A percentile compares a stretch with the other conserved stretches of the same genome.
These are phyloP conservation scores for Triops longicaudatus DNA, from an alignment of 1,140 invertebrate species.

Conservation along the genomic window DNA sequence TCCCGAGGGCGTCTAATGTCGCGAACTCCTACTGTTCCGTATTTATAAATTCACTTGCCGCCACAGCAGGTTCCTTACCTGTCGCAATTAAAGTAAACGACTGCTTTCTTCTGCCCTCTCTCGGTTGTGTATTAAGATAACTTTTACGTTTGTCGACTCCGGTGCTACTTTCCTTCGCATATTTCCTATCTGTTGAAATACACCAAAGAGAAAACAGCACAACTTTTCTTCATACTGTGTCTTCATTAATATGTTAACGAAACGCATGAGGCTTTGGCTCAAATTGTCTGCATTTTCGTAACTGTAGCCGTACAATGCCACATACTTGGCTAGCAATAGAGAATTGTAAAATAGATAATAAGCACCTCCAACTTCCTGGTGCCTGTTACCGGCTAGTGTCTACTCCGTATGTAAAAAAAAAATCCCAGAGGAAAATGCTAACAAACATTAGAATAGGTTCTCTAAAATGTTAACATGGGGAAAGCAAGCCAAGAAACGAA, in stretches of 20 bases:
- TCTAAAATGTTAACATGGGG: neutral
- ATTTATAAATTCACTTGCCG: neutral
- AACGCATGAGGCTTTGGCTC: no score
- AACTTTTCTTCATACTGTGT: neutral
- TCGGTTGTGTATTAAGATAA: neutral
- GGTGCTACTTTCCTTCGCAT: neutral
- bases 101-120: neutral
- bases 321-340: neutral
- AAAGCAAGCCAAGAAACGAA: neutral
- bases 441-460: neutral
- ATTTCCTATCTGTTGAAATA: neutral
- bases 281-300: no score
- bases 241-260: no score
- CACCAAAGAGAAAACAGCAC: neutral
- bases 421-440: neutral
- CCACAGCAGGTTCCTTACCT: neutral
- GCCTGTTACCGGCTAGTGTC: neutral
- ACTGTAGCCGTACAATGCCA: neutral
- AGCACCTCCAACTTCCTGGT: neutral
- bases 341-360: neutral
- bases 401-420: neutral
- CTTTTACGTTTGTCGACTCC: neutral
- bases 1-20: neutral
- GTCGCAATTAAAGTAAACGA: neutral
- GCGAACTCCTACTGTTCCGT: neutral